Conservation (phyloP, 2,888 invertebrate species). For the Schizotus pectinicornis region DNA sequence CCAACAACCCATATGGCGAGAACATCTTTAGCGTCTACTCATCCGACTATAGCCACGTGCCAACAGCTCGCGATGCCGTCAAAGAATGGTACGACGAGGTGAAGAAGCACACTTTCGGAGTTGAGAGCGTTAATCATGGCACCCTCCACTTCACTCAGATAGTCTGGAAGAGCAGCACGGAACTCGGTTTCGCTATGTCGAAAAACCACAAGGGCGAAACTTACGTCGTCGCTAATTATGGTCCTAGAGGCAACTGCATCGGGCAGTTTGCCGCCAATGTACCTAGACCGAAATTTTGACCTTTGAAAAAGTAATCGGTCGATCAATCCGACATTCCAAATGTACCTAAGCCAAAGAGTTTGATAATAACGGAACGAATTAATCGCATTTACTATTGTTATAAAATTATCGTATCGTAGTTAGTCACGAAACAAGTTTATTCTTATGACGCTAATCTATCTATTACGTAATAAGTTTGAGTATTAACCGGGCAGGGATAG, state of each 20-base stretch:
- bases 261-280: slow-evolving; percentile 75
- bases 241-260: slow-evolving; percentile 81
- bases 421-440: too few relatives aligned
- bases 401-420: too few relatives aligned
- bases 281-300: slow-evolving; percentile 60
- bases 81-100: slow-evolving; percentile 67
- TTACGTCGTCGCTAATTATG: slow-evolving; percentile 85
- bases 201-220: slow-evolving; percentile 77
- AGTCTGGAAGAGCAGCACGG: slow-evolving; percentile 72
- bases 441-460: too few relatives aligned
- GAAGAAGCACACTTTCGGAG: slow-evolving; percentile 61
- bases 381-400: slow-evolving; percentile 10
- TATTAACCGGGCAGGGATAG: too few relatives aligned
- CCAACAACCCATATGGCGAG: slow-evolving; percentile 68
- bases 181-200: slow-evolving; percentile 75
- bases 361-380: slow-evolving; percentile 13
- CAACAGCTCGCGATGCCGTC: slow-evolving; percentile 63
- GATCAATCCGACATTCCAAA: slow-evolving; percentile 17
- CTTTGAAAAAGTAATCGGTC: slow-evolving; percentile 16
- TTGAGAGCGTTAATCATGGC: slow-evolving; percentile 61
- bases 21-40: slow-evolving; percentile 66
- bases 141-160: slow-evolving; percentile 64
- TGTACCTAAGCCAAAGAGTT: slow-evolving; percentile 19
- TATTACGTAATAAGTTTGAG: too few relatives aligned
- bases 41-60: slow-evolving; percentile 61